Evolutionary conservation across 2,888 invertebrate genomes (phyloP), one percentile per base, ranked within the genome.

Genomic region (Torymus auratus): DNA sequence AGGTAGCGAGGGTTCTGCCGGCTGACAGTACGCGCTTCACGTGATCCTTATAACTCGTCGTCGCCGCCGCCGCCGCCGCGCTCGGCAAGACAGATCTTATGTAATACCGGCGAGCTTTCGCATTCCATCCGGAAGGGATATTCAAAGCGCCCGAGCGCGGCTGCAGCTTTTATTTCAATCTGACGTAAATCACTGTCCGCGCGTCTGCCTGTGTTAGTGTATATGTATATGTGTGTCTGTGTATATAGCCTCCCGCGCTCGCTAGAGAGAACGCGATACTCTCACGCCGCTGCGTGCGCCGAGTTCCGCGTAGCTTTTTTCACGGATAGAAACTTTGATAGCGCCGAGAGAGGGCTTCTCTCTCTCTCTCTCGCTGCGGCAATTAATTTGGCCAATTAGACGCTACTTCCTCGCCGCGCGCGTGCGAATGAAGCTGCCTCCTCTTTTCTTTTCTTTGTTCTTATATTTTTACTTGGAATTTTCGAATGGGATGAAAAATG

Each of bases 11-110:
- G 79, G 56, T 13, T 50, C 23, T 41, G 83, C 20, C 15, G n/a
- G 62, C 85, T 84, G 87, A 88, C 87, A 88, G 68, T 87, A 86
- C 41, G 41, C 7, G 41, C 41, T 41, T 41, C 85, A 85, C 84
- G 84, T 85, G 84, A 84, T 84, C 83, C 84, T 84, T 84, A 81
- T 83, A 84, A 84, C 83, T 86, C 82, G 67, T 68, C 79, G n/a
- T 23, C 62, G 13, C 17, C 50, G 62, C 82, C 67, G 13, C 15
- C 2, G 53, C 28, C 23, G 5, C 61, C 41, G 15, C 15, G 55
- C 68, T 11, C 17, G 41, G 41, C 62, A 20, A 76, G 77, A 78
- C 78, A 65, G 70, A 78, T 83, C 76, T 79, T 77, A 76, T 80
- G 77, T 58, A 80, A 83, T 75, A 71, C 62, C 61, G 10, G 23